A percentile compares a stretch with the other conserved stretches of the same genome.
These are phyloP conservation scores for Eurystomus gularis DNA, from an alignment of 2,113 vertebrate species.

Conservation along the genomic window DNA sequence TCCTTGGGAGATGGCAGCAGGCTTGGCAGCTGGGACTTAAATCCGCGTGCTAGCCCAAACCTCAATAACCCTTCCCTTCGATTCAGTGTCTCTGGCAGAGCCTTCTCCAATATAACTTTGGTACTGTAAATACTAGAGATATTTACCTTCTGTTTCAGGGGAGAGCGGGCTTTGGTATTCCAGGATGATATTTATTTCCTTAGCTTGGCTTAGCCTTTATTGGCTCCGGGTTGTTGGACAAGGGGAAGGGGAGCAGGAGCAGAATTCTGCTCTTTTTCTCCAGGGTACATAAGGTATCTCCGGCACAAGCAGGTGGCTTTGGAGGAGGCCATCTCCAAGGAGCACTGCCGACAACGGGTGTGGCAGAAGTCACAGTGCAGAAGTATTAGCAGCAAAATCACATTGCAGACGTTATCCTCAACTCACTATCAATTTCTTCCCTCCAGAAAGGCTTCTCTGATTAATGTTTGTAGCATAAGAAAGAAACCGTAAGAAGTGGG, in stretches of 20 bases:
- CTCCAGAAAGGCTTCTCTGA: not conserved
- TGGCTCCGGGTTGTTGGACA: not conserved
- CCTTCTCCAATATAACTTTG: not conserved
- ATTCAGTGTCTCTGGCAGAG: not conserved
- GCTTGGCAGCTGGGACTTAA: not conserved
- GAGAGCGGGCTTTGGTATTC: constrained; percentile 14
- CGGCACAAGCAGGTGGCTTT: not conserved
- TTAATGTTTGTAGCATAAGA: not conserved
- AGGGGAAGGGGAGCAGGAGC: not conserved
- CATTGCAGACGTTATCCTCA: not conserved
- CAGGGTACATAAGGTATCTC: not conserved
- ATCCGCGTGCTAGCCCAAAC: not conserved
- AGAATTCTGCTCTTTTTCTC: not conserved
- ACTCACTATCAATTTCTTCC: not conserved
- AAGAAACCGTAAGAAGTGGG: accelerated
- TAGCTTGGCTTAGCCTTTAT: constrained; percentile 7
- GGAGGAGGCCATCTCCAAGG: not conserved
- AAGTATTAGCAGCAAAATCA: not conserved
- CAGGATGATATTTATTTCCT: constrained; percentile 30
- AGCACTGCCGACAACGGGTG: not conserved
- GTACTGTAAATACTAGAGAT: constrained; percentile 52
- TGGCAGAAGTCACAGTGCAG: not conserved
- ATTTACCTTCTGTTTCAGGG: constrained; percentile 48
- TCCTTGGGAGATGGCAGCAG: not conserved
- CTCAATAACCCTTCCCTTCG: not conserved